These are phyloP conservation scores for Drosophila greeni DNA, from an alignment of 2,888 invertebrate genomes.

Conservation along the genomic window DNA sequence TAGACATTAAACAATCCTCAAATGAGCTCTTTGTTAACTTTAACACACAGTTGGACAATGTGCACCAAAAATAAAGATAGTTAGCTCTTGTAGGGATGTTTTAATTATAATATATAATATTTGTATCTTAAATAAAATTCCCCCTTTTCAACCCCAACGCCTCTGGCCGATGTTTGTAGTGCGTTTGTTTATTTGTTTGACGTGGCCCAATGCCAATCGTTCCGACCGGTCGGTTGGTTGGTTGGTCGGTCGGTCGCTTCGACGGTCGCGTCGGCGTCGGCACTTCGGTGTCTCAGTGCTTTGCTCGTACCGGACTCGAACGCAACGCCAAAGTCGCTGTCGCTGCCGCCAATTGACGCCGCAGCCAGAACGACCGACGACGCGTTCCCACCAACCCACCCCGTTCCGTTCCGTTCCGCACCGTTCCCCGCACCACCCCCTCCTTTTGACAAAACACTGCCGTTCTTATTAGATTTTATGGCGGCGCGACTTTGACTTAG, in stretches of 20 bases:
- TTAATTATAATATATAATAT: not conserved
- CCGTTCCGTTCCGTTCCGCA: constrained; percentile 28
- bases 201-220: constrained; percentile 48
- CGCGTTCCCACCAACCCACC: constrained; percentile 41
- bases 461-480: constrained; percentile 68
- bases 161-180: constrained; percentile 61
- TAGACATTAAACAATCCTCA: not conserved
- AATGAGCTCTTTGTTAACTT: not conserved
- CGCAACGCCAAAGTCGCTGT: constrained; percentile 45
- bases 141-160: constrained; percentile 17
- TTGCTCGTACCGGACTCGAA: constrained; percentile 65
- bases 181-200: constrained; percentile 61
- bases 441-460: constrained; percentile 35
- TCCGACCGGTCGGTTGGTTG: constrained; percentile 46
- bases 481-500: constrained; percentile 55
- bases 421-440: constrained; percentile 15
- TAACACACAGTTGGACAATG: not conserved
- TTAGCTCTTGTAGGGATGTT: too few species aligned
- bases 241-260: constrained; percentile 11
- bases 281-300: constrained; percentile 58
- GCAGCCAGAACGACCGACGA: constrained; percentile 10
- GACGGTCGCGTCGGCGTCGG: constrained; percentile 41
- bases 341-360: constrained; percentile 7
- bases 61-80: not conserved
- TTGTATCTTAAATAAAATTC: not conserved